Percentiles rank a stretch among this genome's conserved stretches.
These are phyloP conservation scores for Falcunculus frontatus DNA, from an alignment of 2,113 vertebrate species.

Conservation along the genomic window DNA sequence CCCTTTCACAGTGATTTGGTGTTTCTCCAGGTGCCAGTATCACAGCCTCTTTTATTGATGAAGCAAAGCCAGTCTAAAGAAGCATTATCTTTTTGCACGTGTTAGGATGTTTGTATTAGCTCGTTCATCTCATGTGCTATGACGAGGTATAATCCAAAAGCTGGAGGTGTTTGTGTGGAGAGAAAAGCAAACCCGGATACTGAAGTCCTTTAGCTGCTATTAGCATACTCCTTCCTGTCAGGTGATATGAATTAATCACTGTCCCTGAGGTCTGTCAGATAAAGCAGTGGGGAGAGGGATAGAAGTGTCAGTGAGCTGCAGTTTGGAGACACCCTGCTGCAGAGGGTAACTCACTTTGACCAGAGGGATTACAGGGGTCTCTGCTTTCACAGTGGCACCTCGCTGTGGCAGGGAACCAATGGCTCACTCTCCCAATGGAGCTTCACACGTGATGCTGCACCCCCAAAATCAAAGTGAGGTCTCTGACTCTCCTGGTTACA, in stretches of 20 bases:
- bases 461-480: background rate
- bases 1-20: background rate
- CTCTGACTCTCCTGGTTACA: background rate
- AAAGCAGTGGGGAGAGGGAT: background rate
- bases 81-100: background rate
- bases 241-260: background rate
- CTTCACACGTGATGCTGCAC: rapidly evolving
- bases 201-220: background rate
- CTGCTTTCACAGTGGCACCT: background rate
- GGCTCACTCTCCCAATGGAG: background rate
- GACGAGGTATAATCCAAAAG: background rate
- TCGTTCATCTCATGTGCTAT: background rate
- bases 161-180: background rate
- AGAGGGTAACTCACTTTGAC: background rate
- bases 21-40: background rate
- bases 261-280: background rate
- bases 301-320: background rate
- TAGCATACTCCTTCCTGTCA: background rate
- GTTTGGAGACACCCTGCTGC: background rate
- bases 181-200: background rate
- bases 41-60: background rate
- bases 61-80: background rate
- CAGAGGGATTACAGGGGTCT: background rate
- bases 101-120: background rate
- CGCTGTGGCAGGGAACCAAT: background rate